phyloP scores from a whole-genome alignment of 2,797 vertebrate genomes.

The Eurystomus glaucurus region DNA sequence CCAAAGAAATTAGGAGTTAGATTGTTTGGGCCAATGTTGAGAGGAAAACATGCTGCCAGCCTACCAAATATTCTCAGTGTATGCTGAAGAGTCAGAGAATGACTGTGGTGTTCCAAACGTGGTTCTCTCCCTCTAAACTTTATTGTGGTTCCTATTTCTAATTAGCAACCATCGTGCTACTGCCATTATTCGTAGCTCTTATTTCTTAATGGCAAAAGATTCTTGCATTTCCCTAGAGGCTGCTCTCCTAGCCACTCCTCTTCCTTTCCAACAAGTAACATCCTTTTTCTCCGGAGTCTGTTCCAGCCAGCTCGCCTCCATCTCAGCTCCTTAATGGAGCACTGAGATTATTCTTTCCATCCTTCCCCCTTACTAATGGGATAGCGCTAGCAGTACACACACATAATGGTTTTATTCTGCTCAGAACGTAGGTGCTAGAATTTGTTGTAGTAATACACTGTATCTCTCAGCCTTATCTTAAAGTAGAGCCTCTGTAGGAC shows the following conservation, averaged over 20 bases:
- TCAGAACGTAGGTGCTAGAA: neutral
- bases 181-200: neutral
- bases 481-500: neutral
- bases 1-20: slow-evolving; percentile 14
- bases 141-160: neutral
- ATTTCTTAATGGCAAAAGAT: neutral
- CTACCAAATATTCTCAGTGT: neutral
- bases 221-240: neutral
- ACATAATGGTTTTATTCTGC: neutral
- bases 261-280: neutral
- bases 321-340: neutral
- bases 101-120: neutral
- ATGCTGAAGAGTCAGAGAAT: neutral
- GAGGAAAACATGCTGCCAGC: slow-evolving; percentile 19
- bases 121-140: neutral
- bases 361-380: neutral
- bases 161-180: neutral
- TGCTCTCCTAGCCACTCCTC: neutral
- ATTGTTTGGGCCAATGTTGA: neutral
- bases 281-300: neutral
- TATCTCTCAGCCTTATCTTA: neutral
- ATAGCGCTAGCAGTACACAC: neutral
- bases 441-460: neutral
- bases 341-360: neutral
- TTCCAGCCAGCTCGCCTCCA: neutral